Conservation (phyloP, 2,797 vertebrate genomes). For the Peromyscus melanophrys region DNA sequence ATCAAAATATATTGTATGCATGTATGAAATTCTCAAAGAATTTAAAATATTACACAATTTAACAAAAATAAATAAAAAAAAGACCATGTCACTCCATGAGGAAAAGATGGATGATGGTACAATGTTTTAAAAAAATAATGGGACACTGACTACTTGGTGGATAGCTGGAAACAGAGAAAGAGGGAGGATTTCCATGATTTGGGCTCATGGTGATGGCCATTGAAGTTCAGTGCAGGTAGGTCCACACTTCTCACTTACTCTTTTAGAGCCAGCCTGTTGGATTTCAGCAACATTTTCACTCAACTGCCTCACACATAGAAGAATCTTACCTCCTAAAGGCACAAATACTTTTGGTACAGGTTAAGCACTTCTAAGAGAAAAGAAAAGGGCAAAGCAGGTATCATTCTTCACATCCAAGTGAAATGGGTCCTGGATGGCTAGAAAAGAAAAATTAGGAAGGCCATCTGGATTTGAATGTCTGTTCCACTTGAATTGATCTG, state of each 20-base stretch:
- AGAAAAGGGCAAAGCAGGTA: not conserved
- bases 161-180: not conserved
- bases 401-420: not conserved
- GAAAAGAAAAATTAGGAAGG: not conserved
- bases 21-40: not conserved
- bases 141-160: not conserved
- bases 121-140: not conserved
- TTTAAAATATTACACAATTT: not conserved
- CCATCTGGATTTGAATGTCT: not conserved
- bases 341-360: constrained; percentile 32
- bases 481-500: not conserved
- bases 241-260: not conserved
- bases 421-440: not conserved
- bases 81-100: not conserved
- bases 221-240: not conserved
- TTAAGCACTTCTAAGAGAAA: constrained; percentile 15
- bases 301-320: constrained; percentile 18
- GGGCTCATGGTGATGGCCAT: not conserved
- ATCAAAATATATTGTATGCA: not conserved
- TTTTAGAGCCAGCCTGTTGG: not conserved
- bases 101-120: not conserved
- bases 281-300: constrained; percentile 39
- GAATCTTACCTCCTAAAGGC: constrained; percentile 2
- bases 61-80: not conserved
- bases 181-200: not conserved